Percentiles rank a stretch among this genome's conserved stretches.
These are phyloP conservation scores for Cardinalis cardinalis DNA, from an alignment of 2,113 vertebrate genomes.

Conservation along the genomic window DNA sequence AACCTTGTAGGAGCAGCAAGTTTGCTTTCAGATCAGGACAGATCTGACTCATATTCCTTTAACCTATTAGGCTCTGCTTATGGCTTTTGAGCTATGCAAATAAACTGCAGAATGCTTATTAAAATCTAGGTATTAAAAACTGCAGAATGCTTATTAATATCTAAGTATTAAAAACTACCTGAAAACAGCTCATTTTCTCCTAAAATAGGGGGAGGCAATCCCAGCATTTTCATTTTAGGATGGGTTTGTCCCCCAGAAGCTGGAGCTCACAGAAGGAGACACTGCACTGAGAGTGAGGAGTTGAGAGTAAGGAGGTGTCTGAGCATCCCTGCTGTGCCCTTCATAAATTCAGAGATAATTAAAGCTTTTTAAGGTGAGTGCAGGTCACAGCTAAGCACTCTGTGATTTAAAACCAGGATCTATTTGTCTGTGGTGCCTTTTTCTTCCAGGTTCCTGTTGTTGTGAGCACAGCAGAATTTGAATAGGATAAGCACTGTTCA, in stretches of 20 bases:
- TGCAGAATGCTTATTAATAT: not conserved
- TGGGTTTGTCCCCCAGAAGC: not conserved
- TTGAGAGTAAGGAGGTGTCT: not conserved
- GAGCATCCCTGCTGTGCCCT: not conserved
- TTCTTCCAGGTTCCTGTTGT: not conserved
- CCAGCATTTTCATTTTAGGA: not conserved
- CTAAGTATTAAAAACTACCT: not conserved
- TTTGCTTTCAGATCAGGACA: not conserved
- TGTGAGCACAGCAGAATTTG: not conserved
- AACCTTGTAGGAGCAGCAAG: not conserved
- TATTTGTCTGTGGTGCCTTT: not conserved
- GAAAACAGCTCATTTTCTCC: not conserved
- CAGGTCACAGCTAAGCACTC: not conserved
- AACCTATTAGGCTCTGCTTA: not conserved
- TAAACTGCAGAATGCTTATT: not conserved
- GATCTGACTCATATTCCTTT: not conserved
- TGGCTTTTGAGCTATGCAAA: not conserved
- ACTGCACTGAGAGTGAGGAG: too few species aligned
- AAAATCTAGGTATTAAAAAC: not conserved
- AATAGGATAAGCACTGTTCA: slow-evolving; percentile 3
- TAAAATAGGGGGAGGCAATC: not conserved
- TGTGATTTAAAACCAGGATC: slow-evolving; percentile 18
- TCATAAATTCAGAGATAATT: slow-evolving; percentile 31
- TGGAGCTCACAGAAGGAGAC: not conserved
- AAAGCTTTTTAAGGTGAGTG: slow-evolving; percentile 15